Evolutionary conservation across 1,140 invertebrate species (phyloP).

Genomic region (Musca domestica): DNA sequence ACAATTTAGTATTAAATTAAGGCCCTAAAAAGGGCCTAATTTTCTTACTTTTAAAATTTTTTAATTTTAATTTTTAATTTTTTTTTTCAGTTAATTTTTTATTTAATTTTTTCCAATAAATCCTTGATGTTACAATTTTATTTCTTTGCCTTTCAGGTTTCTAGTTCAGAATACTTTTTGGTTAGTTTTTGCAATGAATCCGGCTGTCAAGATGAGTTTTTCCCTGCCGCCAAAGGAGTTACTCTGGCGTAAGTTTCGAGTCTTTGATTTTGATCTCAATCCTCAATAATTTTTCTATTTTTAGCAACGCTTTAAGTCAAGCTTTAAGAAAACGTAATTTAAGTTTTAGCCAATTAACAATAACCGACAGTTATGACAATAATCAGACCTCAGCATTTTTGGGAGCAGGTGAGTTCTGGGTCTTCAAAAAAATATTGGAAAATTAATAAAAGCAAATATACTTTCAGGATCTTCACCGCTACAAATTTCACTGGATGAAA

Average conservation of each 20-base stretch:
- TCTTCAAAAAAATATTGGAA: background rate
- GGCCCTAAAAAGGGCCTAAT: no score
- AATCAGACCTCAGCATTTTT: constrained; percentile 60
- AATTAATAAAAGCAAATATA: constrained; percentile 38
- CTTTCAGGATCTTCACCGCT: constrained; percentile 37
- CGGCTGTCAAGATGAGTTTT: constrained; percentile 59
- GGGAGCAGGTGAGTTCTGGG: constrained; percentile 54
- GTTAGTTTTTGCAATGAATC: constrained; percentile 65
- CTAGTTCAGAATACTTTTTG: constrained; percentile 74
- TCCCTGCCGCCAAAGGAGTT: constrained; percentile 67
- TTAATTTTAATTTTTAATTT: no score
- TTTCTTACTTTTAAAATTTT: no score
- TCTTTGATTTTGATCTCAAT: background rate
- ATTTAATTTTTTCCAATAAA: no score
- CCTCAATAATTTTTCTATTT: constrained; percentile 24
- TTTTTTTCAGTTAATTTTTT: no score
- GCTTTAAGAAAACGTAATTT: constrained; percentile 45
- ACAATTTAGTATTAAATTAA: no score
- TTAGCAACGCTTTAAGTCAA: constrained; percentile 57
- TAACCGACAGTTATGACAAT: constrained; percentile 50
- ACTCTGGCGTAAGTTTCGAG: constrained; percentile 65
- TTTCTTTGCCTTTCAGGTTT: constrained; percentile 57
- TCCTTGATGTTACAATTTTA: background rate
- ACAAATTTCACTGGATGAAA: constrained; percentile 61
- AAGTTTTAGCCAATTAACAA: constrained; percentile 48